These are phyloP conservation scores for Suncus etruscus DNA, from an alignment of 2,113 vertebrate genomes.

Conservation along the genomic window DNA sequence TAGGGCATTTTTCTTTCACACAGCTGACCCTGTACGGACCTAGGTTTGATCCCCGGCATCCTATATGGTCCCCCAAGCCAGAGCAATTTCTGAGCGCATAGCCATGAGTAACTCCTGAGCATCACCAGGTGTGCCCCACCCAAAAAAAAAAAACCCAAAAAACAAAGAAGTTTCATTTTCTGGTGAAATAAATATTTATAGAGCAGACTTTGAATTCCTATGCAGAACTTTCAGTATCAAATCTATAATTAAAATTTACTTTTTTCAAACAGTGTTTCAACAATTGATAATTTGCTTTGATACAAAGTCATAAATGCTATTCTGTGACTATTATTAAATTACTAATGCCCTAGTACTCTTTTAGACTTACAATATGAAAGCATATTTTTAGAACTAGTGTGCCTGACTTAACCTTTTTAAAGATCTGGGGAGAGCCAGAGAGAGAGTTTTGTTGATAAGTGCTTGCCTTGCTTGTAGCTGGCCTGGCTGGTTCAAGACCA, in stretches of 20 bases:
- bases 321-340: neutral
- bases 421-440: constrained; percentile 5
- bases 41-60: no score
- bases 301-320: neutral
- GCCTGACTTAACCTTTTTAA: constrained; percentile 27
- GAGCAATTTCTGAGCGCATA: no score
- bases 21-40: no score
- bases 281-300: neutral
- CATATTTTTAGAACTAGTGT: neutral
- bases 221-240: neutral
- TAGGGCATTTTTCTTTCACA: no score
- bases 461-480: no score
- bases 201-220: constrained; percentile 2
- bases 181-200: neutral
- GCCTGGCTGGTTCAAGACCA: no score
- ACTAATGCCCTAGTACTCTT: neutral
- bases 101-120: no score
- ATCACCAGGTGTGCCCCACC: no score
- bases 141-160: no score
- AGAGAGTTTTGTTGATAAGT: no score
- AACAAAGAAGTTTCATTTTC: neutral
- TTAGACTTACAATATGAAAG: neutral
- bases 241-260: constrained; percentile 13
- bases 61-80: no score
- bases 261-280: constrained; percentile 40